Evolutionary conservation across 2,888 invertebrate species (phyloP), one percentile per base, ranked within the genome.

Genomic region (Deladenus siricidicola): DNA sequence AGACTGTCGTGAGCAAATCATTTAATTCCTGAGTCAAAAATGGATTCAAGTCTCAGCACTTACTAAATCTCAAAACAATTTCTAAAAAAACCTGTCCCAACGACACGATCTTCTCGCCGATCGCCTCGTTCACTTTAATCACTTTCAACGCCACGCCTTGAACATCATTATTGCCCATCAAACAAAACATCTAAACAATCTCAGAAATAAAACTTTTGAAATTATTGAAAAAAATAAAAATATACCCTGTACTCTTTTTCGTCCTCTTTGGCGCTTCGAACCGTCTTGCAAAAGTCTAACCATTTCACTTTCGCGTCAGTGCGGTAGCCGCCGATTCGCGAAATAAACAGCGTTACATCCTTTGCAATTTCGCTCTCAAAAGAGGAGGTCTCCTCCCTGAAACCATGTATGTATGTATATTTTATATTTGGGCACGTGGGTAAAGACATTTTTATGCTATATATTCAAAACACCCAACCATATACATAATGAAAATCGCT

Each of bases 271-370:
- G 48, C 60, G 8, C 65, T 57, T 1, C 34, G 61, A 44, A 68
- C 62, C 8, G 59, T 52, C 2, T 64, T 53, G 59, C 21, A 70
- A 6, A 75, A 69, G 42, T 76, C 74, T 30, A 74, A 63, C 75
- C 76, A 78, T 53, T 78, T 76, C 53, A 75, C 59, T 56, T 73
- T 73, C 34, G 65, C 65, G 4, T 65, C 60, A 6, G 60, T 53
- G 4, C 64, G 56, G 54, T 66, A 69, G 60, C 85, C 86, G 56
- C 84, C 85, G 1, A 89, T 88, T 30, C 78, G 59, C 3, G 72
- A 63, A 14, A 78, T 62, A n/a, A 71, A 54, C 43, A 73, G 63
- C 0, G 77, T 72, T 10, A 78, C 72, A 57, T 78, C 78, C 49
- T 69, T 68, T 10, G 67, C 53, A 6, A 76, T 66, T 28, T 70